A percentile compares a stretch with the other conserved stretches of the same genome.
Evolutionary conservation across 2,888 invertebrate genomes (phyloP).

Genomic region (Exephanes ischioxanthus): DNA sequence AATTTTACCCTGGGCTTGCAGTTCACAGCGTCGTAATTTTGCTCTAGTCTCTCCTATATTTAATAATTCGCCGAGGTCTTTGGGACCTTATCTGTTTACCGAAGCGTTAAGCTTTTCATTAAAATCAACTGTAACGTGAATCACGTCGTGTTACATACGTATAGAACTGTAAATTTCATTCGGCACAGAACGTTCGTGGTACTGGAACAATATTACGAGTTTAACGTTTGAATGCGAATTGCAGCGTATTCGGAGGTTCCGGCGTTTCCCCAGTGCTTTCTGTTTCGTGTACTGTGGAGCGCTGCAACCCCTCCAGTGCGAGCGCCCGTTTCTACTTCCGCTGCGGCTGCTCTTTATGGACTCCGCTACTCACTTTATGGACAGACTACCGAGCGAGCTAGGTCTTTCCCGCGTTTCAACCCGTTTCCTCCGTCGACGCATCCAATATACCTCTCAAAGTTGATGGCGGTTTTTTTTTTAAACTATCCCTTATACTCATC

Average conservation of each 20-base stretch:
- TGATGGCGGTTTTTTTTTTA: background rate
- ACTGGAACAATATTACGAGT: slow-evolving; percentile 12
- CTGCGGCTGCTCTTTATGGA: slow-evolving; percentile 53
- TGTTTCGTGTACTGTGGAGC: slow-evolving; percentile 19
- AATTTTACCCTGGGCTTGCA: too few species aligned
- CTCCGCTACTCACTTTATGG: slow-evolving; percentile 30
- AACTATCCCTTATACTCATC: background rate
- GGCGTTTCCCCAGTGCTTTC: slow-evolving; percentile 17
- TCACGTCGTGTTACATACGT: background rate
- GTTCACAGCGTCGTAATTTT: too few species aligned
- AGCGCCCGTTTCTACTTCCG: slow-evolving; percentile 51
- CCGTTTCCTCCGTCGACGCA: background rate
- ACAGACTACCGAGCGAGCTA: slow-evolving; percentile 15
- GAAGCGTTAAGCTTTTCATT: slow-evolving; percentile 1
- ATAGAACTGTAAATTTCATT: slow-evolving; percentile 13
- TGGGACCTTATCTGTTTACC: background rate
- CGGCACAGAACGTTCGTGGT: background rate
- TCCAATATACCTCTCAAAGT: slow-evolving; percentile 26
- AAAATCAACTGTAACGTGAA: background rate
- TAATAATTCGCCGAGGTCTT: background rate
- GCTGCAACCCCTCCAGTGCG: slow-evolving; percentile 8
- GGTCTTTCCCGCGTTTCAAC: slow-evolving; percentile 26
- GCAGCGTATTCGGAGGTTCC: slow-evolving; percentile 54
- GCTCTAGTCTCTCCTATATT: background rate
- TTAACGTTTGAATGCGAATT: slow-evolving; percentile 42